A percentile compares a stretch with the other conserved stretches of the same genome.
Conservation (phyloP, 1,140 invertebrate species). For the Trachelipus rathkii region DNA sequence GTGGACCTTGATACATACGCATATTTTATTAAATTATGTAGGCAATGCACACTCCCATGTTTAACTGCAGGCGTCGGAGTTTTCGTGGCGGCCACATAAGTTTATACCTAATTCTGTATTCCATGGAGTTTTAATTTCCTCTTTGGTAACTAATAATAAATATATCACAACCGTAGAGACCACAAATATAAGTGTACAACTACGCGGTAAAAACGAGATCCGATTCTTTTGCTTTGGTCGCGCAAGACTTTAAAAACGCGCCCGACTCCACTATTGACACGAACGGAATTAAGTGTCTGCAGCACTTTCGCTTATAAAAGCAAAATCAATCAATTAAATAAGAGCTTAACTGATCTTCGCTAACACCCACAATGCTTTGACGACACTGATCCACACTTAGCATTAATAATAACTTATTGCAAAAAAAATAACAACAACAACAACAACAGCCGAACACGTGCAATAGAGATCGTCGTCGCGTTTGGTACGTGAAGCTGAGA, state of each 20-base stretch:
- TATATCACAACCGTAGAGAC: no score
- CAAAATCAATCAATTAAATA: no score
- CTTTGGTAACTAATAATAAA: neutral
- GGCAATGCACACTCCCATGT: neutral
- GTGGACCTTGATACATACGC: neutral
- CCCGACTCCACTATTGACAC: neutral
- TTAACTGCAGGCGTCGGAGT: neutral
- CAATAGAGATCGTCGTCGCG: neutral
- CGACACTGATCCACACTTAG: no score
- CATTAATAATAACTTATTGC: no score
- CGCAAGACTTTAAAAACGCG: neutral
- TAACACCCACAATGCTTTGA: no score
- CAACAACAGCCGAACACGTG: neutral
- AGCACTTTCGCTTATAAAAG: neutral
- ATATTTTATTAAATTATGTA: neutral
- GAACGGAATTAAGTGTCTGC: neutral
- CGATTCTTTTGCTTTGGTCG: neutral
- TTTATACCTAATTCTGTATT: neutral
- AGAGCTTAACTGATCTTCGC: no score
- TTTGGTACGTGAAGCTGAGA: neutral
- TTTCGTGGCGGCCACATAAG: neutral
- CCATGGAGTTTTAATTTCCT: neutral
- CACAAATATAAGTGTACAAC: no score
- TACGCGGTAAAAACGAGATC: constrained; percentile 5
- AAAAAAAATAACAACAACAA: no score